These are phyloP conservation scores for Alouatta palliata DNA, from an alignment of 2,113 vertebrate genomes.

Conservation along the genomic window DNA sequence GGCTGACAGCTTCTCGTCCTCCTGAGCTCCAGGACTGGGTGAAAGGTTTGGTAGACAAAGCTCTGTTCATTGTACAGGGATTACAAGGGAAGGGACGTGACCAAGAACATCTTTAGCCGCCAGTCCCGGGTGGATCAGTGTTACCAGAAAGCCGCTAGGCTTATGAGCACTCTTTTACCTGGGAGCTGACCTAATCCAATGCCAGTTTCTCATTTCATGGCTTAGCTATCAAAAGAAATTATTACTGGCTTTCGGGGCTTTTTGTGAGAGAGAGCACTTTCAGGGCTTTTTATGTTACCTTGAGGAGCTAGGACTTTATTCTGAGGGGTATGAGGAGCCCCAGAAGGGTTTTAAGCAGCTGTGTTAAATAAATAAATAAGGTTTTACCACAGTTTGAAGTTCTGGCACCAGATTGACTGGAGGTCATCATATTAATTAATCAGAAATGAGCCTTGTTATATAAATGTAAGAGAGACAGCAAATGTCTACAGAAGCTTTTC, in stretches of 20 bases:
- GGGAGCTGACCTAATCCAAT: not conserved
- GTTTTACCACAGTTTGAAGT: not conserved
- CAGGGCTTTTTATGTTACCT: not conserved
- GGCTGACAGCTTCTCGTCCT: not conserved
- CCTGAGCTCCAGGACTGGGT: not conserved
- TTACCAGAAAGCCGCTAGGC: not conserved
- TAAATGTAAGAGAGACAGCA: not conserved
- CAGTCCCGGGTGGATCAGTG: not conserved
- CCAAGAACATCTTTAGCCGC: not conserved
- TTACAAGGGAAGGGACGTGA: not conserved
- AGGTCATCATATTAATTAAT: conserved; percentile 64
- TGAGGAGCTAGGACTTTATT: not conserved
- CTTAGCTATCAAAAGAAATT: not conserved
- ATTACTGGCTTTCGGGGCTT: not conserved
- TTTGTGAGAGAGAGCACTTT: not conserved
- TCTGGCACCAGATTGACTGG: conserved; percentile 20
- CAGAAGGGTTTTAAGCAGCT: not conserved
- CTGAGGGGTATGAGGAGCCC: not conserved
- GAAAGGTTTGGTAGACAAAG: conserved; percentile 30
- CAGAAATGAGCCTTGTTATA: not conserved
- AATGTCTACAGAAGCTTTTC: conserved; percentile 38
- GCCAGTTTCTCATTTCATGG: not conserved
- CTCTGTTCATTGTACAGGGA: not conserved
- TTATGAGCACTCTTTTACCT: not conserved
- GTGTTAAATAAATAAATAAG: not conserved